These are phyloP conservation scores for Graphium colonna DNA, from an alignment of 2,888 invertebrate genomes.

Conservation along the genomic window DNA sequence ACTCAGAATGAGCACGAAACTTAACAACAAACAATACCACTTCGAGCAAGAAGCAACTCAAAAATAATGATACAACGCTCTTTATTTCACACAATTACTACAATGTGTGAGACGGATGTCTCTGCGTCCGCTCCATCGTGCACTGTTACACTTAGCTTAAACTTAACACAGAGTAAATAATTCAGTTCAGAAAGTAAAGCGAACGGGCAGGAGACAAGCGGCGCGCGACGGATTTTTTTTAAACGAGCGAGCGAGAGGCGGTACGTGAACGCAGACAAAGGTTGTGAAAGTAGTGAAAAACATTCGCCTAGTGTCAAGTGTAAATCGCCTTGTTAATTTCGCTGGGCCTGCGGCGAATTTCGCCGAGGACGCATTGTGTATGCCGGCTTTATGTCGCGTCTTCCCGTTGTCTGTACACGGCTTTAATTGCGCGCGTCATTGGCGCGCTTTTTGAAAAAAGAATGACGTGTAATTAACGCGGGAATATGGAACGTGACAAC, in stretches of 20 bases:
- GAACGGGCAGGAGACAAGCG: slow-evolving; percentile 32
- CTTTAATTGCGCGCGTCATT: slow-evolving; percentile 80
- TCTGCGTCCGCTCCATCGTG: slow-evolving; percentile 42
- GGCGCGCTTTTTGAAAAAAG: slow-evolving; percentile 79
- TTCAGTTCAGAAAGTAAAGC: slow-evolving; percentile 11
- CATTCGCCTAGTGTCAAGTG: slow-evolving; percentile 76
- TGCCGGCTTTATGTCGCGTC: slow-evolving; percentile 77
- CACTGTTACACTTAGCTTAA: slow-evolving; percentile 33
- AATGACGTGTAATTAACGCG: slow-evolving; percentile 80
- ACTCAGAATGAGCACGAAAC: slow-evolving; percentile 16
- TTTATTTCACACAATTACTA: slow-evolving; percentile 73
- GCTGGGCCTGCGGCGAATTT: slow-evolving; percentile 78
- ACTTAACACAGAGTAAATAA: slow-evolving; percentile 42
- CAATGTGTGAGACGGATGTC: slow-evolving; percentile 54
- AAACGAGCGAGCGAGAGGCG: slow-evolving; percentile 39
- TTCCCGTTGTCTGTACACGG: slow-evolving; percentile 78
- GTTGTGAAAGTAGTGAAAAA: slow-evolving; percentile 69
- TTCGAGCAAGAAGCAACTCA: slow-evolving; percentile 38
- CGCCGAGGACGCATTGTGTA: slow-evolving; percentile 78
- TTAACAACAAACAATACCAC: slow-evolving; percentile 37
- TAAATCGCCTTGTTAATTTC: slow-evolving; percentile 81
- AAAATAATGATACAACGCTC: slow-evolving; percentile 70
- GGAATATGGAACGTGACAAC: slow-evolving; percentile 79
- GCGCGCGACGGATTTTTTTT: slow-evolving; percentile 29
- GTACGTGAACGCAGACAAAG: slow-evolving; percentile 44